Conservation (phyloP, 2,113 vertebrate genomes). For the Cheirogaleus medius region DNA sequence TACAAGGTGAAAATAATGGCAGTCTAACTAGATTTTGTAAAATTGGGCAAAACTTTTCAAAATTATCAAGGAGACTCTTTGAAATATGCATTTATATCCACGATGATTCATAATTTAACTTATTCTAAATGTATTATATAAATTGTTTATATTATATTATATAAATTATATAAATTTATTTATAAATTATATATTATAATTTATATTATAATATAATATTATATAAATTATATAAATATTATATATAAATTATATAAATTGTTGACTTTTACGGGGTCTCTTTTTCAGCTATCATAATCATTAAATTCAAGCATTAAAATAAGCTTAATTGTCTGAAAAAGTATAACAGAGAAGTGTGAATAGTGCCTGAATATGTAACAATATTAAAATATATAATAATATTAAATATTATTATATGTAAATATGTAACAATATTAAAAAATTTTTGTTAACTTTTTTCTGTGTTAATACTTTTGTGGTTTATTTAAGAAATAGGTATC, state of each 20-base stretch:
- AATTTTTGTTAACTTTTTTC: neutral
- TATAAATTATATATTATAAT: too few species aligned
- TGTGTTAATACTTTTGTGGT: neutral
- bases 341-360: neutral
- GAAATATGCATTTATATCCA: neutral
- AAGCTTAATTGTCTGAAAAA: neutral
- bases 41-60: neutral
- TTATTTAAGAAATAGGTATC: neutral
- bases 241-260: too few species aligned
- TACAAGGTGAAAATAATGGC: neutral
- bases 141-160: neutral
- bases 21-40: neutral
- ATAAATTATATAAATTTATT: too few species aligned
- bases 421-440: neutral
- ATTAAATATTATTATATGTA: too few species aligned
- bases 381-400: too few species aligned
- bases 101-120: neutral
- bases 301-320: neutral
- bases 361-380: neutral
- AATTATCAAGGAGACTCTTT: neutral
- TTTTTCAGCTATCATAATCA: neutral
- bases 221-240: too few species aligned
- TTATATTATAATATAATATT: too few species aligned
- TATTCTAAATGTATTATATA: neutral
- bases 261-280: neutral